These are phyloP conservation scores for Noctilio leporinus DNA, from an alignment of 2,113 vertebrate genomes.

Conservation along the genomic window DNA sequence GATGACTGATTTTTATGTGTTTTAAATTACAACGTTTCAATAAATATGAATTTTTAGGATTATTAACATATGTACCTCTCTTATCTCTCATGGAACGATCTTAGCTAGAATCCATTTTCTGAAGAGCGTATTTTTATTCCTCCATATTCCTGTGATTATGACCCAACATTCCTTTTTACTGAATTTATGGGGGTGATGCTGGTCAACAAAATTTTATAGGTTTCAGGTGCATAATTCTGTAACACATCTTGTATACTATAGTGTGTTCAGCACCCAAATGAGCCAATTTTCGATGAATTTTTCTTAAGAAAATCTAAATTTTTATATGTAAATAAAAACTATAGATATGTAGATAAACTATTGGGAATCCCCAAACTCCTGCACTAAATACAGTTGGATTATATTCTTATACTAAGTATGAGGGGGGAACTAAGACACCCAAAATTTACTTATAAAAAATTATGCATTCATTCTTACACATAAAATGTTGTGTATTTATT, in stretches of 20 bases:
- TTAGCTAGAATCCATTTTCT: neutral
- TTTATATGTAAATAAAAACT: neutral
- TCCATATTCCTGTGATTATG: neutral
- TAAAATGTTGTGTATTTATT: too few species aligned
- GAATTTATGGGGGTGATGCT: too few species aligned
- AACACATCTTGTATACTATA: too few species aligned
- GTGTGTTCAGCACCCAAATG: neutral
- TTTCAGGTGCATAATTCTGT: too few species aligned
- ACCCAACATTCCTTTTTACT: neutral
- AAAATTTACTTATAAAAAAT: too few species aligned
- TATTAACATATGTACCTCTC: neutral
- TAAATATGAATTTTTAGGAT: neutral
- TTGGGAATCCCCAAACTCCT: neutral
- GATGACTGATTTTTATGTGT: neutral
- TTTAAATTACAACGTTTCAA: neutral
- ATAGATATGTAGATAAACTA: neutral
- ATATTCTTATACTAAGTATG: neutral
- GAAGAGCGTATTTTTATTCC: neutral
- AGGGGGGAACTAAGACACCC: too few species aligned
- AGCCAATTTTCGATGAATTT: neutral
- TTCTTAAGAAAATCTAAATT: neutral
- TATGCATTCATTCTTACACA: too few species aligned
- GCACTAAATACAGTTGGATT: neutral
- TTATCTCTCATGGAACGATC: neutral
- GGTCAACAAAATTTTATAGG: too few species aligned